Evolutionary conservation across 2,888 invertebrate genomes (phyloP), one percentile per base, ranked within the genome.

Genomic region (Heterodera filipjevi): DNA sequence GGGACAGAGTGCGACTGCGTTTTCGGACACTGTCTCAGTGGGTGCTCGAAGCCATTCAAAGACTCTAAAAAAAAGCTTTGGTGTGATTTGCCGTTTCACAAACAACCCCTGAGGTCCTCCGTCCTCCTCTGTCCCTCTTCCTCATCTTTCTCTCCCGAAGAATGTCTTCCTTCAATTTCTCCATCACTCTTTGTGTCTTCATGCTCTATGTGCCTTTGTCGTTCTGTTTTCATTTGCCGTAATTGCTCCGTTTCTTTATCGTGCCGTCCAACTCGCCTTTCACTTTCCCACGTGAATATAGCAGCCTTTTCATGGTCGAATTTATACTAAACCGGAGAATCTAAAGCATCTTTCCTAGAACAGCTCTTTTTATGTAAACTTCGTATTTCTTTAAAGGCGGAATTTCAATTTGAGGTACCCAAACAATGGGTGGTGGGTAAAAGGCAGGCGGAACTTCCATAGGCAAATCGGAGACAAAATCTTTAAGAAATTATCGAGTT

Each of bases 371-470:
- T 16, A 66, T 35, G 44, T 5, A 27, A 68, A 79, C 79, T 49
- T 68, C 66, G 32, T 53, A 79, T 39, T 79, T 44, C 49, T 35
- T 32, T 10, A 76, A 66, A 5, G 75, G 66, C 59, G 83, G 77
- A 66, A 83, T 70, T 30, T 66, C 22, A 27, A 59, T 53, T 32
- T 70, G 39, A 64, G 84, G 84, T 5, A 83, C 10, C 16, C 68
- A 46, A 33, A 83, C 64, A 33, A 35, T 68, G n/a, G 84, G 85
- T 22, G 79, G 79, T 8, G 84, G 84, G 53, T 77, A 80, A 53
- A 83, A 84, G n/a, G 68, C n/a, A 27, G 77, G 66, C 35, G 68
- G 59, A 22, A 83, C 79, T 68, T 83, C 84, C 79, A 85, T 79
- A 5, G 77, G 73, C 27, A 83, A 73, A 73, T 83, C 82, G n/a